Evolutionary conservation across 2,113 vertebrate species (phyloP).

Genomic region (Rhombomys opimus): DNA sequence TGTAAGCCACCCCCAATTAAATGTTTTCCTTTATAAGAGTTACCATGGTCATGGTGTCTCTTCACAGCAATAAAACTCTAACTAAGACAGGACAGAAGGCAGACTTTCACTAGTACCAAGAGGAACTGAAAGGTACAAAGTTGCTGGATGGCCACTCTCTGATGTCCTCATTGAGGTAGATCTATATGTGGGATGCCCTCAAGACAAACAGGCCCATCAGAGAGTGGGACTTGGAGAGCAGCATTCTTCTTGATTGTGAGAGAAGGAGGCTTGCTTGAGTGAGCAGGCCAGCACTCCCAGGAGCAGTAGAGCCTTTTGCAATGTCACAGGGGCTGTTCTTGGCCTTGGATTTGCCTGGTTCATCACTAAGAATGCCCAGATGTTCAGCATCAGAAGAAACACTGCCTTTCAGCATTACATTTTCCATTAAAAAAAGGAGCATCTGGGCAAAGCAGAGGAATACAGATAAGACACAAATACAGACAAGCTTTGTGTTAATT

Average conservation of each 20-base stretch:
- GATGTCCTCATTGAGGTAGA: rapidly evolving
- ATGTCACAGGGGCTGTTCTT: not conserved
- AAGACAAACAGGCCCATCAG: rapidly evolving
- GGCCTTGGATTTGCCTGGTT: rapidly evolving
- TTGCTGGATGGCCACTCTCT: rapidly evolving
- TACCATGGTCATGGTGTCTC: too few relatives aligned
- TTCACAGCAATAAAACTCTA: too few relatives aligned
- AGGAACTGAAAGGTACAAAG: not conserved
- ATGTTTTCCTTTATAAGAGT: too few relatives aligned
- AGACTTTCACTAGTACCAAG: not conserved
- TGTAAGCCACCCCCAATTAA: too few relatives aligned
- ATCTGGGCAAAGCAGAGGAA: not conserved
- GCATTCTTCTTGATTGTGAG: not conserved
- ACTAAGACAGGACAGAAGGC: too few relatives aligned
- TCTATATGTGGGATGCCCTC: rapidly evolving
- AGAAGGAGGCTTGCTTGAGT: rapidly evolving
- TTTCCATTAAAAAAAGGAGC: not conserved
- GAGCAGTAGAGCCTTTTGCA: not conserved
- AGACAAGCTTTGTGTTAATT: not conserved
- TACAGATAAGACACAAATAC: not conserved
- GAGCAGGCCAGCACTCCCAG: not conserved
- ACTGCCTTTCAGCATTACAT: rapidly evolving
- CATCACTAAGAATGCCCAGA: not conserved
- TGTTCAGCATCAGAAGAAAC: rapidly evolving
- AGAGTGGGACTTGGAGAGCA: not conserved